A percentile compares a stretch with the other conserved stretches of the same genome.
Evolutionary conservation across 2,888 invertebrate species (phyloP).

Genomic region (Drosophila setosimentum): DNA sequence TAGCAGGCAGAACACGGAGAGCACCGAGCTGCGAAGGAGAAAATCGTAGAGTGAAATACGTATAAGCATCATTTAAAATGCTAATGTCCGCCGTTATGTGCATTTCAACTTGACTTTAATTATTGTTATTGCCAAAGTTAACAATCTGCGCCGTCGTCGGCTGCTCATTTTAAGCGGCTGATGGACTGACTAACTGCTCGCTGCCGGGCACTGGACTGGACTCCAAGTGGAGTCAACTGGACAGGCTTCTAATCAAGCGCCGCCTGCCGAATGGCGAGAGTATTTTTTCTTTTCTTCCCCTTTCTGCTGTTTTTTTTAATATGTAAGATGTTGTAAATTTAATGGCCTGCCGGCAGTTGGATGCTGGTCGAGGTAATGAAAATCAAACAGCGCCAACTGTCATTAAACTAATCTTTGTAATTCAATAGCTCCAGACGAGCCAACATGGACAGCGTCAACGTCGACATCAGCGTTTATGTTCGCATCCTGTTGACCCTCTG

Average conservation of each 20-base stretch:
- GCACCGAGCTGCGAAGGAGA: slow-evolving; percentile 1
- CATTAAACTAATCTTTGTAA: slow-evolving; percentile 83
- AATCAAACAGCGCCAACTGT: slow-evolving; percentile 82
- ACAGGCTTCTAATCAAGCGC: slow-evolving; percentile 67
- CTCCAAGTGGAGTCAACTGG: slow-evolving; percentile 7
- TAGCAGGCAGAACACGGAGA: slow-evolving; percentile 10
- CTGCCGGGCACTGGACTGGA: slow-evolving; percentile 38
- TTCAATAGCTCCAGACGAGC: slow-evolving; percentile 71
- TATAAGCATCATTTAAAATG: slow-evolving; percentile 83
- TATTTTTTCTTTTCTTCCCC: slow-evolving; percentile 15
- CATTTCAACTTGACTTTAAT: slow-evolving; percentile 83
- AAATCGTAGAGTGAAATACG: slow-evolving; percentile 35
- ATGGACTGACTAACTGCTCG: slow-evolving; percentile 70
- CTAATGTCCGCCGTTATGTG: slow-evolving; percentile 83
- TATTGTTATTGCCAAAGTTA: slow-evolving; percentile 84
- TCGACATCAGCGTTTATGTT: slow-evolving; percentile 33
- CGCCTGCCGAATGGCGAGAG: slow-evolving; percentile 27
- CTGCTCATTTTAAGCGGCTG: slow-evolving; percentile 63
- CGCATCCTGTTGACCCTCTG: slow-evolving; percentile 46
- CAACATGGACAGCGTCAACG: slow-evolving; percentile 28
- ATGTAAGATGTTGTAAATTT: slow-evolving; percentile 80
- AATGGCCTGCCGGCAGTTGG: slow-evolving; percentile 68
- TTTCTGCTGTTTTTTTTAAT: slow-evolving; percentile 60
- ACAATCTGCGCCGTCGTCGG: slow-evolving; percentile 74
- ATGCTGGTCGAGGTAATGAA: slow-evolving; percentile 69